phyloP scores from a whole-genome alignment of 2,113 vertebrate genomes.

The Syngnathus scovelli region DNA sequence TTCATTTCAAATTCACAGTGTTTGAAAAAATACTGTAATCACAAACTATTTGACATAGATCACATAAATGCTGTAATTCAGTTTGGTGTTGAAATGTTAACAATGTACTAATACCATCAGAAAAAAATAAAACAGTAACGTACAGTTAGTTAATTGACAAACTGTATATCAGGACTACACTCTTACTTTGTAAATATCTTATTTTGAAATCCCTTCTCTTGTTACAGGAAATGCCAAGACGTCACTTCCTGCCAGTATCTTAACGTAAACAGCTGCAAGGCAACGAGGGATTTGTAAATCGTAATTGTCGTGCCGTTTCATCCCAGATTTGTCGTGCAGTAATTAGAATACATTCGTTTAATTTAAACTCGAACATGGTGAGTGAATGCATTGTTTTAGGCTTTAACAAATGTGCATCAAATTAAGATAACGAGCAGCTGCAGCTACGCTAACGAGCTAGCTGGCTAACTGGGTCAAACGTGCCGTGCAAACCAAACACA shows the following conservation, averaged over 20 bases:
- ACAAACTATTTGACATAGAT: no score
- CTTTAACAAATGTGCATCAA: background rate
- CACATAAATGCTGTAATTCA: no score
- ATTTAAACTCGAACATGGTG: slow-evolving; percentile 49
- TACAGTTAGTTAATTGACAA: no score
- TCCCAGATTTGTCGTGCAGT: background rate
- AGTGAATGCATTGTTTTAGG: slow-evolving; percentile 2
- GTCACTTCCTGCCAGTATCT: slow-evolving; percentile 37
- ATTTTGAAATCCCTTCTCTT: slow-evolving; percentile 40
- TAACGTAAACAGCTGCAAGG: background rate
- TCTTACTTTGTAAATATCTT: slow-evolving; percentile 33
- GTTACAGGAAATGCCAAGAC: slow-evolving; percentile 22
- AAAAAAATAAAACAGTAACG: no score
- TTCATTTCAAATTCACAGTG: no score
- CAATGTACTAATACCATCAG: no score
- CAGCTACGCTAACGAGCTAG: slow-evolving; percentile 42
- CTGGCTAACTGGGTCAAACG: slow-evolving; percentile 10
- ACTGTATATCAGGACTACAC: no score
- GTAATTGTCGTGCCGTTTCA: background rate
- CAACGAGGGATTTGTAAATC: slow-evolving; percentile 1
- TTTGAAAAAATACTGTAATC: no score
- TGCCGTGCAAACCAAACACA: background rate
- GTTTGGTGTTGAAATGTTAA: no score
- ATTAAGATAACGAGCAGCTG: slow-evolving; percentile 2
- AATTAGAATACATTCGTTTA: background rate